phyloP scores from a whole-genome alignment of 2,113 vertebrate genomes.

The Chaenocephalus aceratus region DNA sequence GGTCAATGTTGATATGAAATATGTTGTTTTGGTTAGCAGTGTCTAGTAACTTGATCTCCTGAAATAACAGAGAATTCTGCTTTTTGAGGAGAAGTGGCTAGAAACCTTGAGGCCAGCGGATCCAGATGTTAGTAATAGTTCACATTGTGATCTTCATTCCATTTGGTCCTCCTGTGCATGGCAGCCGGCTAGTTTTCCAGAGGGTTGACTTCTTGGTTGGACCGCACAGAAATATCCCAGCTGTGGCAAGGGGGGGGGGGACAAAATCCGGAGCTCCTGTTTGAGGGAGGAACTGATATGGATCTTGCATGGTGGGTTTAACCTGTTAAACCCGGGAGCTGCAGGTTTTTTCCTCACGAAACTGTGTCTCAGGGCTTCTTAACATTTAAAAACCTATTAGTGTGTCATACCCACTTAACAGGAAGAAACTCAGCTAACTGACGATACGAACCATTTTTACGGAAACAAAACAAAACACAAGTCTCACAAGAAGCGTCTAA shows the following conservation, averaged over 20 bases:
- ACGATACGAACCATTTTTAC: no score
- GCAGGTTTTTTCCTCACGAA: no score
- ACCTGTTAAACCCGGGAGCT: no score
- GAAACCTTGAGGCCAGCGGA: conserved; percentile 57
- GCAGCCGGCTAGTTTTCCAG: conserved; percentile 33
- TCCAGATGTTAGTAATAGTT: conserved; percentile 79
- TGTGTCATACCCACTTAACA: no score
- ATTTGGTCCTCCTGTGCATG: conserved; percentile 57
- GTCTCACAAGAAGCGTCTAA: no score
- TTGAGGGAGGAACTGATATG: conserved; percentile 30
- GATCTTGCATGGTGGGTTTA: neutral
- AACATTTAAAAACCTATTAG: no score
- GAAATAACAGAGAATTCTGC: conserved; percentile 73
- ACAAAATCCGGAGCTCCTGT: conserved; percentile 46
- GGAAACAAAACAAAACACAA: no score
- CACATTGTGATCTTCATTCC: conserved; percentile 76
- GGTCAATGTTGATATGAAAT: conserved; percentile 81
- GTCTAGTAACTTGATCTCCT: conserved; percentile 79
- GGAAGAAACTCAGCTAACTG: no score
- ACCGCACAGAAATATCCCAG: conserved; percentile 61
- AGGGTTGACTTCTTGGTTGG: conserved; percentile 47
- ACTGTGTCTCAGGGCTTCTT: no score
- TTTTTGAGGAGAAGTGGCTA: conserved; percentile 65
- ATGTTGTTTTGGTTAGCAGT: conserved; percentile 81
- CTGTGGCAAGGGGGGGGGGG: conserved; percentile 44